These are phyloP conservation scores for Pituophis catenifer DNA, from an alignment of 2,113 vertebrate genomes.

Conservation along the genomic window DNA sequence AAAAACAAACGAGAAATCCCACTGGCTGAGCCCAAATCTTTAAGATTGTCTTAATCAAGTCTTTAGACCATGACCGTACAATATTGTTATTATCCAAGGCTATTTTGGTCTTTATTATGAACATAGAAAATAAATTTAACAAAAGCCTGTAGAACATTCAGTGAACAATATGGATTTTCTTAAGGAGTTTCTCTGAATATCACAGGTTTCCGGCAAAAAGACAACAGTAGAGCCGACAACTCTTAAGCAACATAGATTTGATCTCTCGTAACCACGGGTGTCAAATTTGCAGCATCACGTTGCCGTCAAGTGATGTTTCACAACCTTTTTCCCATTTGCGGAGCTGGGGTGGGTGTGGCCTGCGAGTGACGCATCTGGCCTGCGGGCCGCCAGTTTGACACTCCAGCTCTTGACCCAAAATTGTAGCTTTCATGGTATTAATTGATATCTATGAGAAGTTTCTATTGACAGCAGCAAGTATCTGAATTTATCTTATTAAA, in stretches of 20 bases:
- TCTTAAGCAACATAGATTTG: neutral
- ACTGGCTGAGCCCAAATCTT: neutral
- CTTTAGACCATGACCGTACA: neutral
- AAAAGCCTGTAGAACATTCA: neutral
- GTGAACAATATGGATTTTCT: neutral
- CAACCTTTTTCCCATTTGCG: too few relatives aligned
- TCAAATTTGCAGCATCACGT: too few relatives aligned
- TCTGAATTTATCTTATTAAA: neutral
- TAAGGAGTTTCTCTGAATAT: neutral
- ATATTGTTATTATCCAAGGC: too few relatives aligned
- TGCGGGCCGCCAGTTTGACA: too few relatives aligned
- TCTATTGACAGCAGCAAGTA: neutral
- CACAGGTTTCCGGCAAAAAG: neutral
- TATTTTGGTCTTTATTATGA: neutral
- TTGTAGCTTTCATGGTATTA: neutral
- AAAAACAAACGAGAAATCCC: neutral
- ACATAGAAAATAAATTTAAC: neutral
- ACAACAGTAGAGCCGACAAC: neutral
- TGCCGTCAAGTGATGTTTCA: too few relatives aligned
- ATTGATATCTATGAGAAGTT: neutral
- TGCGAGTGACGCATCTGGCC: too few relatives aligned
- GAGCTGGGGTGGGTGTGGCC: too few relatives aligned
- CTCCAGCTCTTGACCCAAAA: neutral
- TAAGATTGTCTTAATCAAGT: neutral
- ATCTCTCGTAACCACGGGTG: neutral